Base-by-base conservation (phyloP, 2,113 vertebrate species). In the Sebastes fasciatus region DNA sequence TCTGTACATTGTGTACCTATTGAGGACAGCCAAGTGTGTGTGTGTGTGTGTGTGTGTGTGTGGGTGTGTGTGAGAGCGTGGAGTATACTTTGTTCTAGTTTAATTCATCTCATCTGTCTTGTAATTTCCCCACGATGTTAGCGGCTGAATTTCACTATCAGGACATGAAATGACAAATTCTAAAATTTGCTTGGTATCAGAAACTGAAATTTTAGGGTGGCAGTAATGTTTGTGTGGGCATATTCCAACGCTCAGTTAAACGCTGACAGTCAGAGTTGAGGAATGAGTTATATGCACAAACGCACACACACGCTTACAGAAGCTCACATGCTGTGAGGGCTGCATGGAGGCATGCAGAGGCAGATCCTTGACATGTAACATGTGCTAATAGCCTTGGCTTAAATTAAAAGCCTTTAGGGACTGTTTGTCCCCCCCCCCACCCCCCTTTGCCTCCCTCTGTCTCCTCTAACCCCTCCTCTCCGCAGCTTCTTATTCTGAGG, bases 281-380 rank as follows among this genome's bases (percentile, higher is more conserved):
- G 48, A 64, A 46, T 46, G 51, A 76, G 23, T 65, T 82, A 48
- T 23, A 48, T 12, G 43, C 34, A 84, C 65, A 80, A 77, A 75
- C 43, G 67, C 66, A 58, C 46, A 77, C 66, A 58, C 46, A 77
- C 49, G 26, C 68, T 62, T 60, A 21, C 34, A 68, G 62, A 74
- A 42, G 62, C 52, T 21, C 42, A 16, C 63, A 73, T 72, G 78
- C 71, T 78, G 83, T 67, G 86, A 83, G 65, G 84, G 85, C 80
- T 61, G 65, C 49, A 88, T 67, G 51, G 76, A 87, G 87, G 89
- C 92, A 85, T 91, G 92, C 84, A 80, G 83, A 79, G 84, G 88
- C 87, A 91, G 88, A 91, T 92, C 91, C 91, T 91, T 94, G 93
- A 94, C 94, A 93, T 95, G 90, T 93, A 94, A 94, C 92, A 94